Conservation (phyloP, 2,888 invertebrate genomes). For the Pristionchus arcanus region DNA sequence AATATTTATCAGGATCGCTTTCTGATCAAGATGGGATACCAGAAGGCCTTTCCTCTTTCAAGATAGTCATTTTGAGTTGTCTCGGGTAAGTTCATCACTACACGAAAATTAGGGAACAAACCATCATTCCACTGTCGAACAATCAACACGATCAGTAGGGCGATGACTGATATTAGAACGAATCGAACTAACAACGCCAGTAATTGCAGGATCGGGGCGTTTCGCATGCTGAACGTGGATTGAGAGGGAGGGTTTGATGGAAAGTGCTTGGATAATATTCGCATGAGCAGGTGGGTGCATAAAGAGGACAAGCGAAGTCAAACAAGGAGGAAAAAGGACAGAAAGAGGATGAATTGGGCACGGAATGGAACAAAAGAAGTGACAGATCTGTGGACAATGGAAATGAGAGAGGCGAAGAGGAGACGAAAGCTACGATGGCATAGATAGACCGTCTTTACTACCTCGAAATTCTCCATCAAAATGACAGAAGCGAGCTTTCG, state of each 20-base stretch:
- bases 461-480: background rate
- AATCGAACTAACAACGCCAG: background rate
- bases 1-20: too few relatives aligned
- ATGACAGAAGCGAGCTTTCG: background rate
- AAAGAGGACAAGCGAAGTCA: background rate
- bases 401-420: background rate
- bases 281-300: background rate
- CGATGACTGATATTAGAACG: background rate
- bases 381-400: slow-evolving; percentile 1
- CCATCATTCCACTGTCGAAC: background rate
- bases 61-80: too few relatives aligned
- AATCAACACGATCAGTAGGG: background rate
- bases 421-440: background rate
- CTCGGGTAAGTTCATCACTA: too few relatives aligned
- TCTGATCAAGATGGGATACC: too few relatives aligned
- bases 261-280: background rate
- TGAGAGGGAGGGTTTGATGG: background rate
- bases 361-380: background rate
- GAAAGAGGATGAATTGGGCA: background rate
- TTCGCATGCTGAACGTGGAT: background rate
- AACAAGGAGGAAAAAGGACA: background rate
- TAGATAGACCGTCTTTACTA: background rate
- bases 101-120: background rate
- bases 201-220: background rate
- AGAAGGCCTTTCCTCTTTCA: too few relatives aligned